Evolutionary conservation across 2,888 invertebrate species (phyloP).

Genomic region (Lysandra coridon): DNA sequence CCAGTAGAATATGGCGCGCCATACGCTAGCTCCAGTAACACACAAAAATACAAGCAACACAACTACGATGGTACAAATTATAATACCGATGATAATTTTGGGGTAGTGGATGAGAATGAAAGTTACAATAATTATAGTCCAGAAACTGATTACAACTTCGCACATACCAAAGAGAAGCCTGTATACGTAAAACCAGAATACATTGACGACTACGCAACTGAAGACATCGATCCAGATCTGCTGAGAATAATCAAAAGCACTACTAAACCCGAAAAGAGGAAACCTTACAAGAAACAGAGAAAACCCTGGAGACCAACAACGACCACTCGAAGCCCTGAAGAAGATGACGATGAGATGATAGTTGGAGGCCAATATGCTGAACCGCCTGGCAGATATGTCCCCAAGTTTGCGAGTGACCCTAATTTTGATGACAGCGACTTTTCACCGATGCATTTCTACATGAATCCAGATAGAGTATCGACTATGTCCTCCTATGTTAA

Average conservation of each 20-base stretch:
- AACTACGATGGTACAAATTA: conserved; percentile 28
- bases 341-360: conserved; percentile 47
- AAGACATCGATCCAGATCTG: conserved; percentile 45
- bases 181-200: conserved; percentile 44
- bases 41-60: conserved; percentile 15
- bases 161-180: conserved; percentile 49
- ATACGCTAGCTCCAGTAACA: not conserved
- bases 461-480: conserved; percentile 49
- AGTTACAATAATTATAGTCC: conserved; percentile 28
- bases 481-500: conserved; percentile 66
- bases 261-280: conserved; percentile 44
- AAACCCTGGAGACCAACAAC: conserved; percentile 48
- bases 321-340: not conserved
- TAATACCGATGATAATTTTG: not conserved
- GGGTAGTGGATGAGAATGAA: not conserved
- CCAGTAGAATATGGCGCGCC: conserved; percentile 58
- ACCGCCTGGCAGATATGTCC: conserved; percentile 62
- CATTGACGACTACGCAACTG: conserved; percentile 45
- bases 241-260: conserved; percentile 39
- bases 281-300: conserved; percentile 46
- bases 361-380: conserved; percentile 57
- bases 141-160: conserved; percentile 48
- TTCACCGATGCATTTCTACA: conserved; percentile 44
- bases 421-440: conserved; percentile 50
- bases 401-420: conserved; percentile 50